Evolutionary conservation across 2,888 invertebrate genomes (phyloP).

Genomic region (Itoplectis maculator): DNA sequence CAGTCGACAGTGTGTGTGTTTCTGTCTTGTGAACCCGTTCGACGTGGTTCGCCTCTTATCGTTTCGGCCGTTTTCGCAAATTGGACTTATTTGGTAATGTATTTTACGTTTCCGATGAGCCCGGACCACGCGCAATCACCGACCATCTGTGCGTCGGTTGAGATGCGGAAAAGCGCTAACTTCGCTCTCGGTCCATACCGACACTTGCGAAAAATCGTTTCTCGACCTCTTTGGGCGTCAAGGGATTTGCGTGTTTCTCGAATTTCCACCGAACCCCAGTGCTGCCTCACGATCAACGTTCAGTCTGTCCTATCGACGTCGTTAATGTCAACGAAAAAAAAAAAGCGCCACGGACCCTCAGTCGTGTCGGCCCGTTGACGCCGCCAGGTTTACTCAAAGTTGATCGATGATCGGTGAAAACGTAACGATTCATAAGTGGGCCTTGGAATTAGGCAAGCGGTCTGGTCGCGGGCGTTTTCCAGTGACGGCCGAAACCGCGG

Average conservation of each 20-base stretch:
- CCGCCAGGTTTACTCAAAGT: constrained; percentile 58
- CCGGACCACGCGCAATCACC: constrained; percentile 57
- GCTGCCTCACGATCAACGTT: constrained; percentile 63
- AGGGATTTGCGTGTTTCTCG: constrained; percentile 63
- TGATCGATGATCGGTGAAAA: constrained; percentile 65
- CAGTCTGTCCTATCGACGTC: constrained; percentile 47
- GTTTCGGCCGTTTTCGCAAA: constrained; percentile 50
- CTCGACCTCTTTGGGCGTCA: constrained; percentile 62
- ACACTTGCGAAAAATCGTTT: constrained; percentile 55
- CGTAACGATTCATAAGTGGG: constrained; percentile 52
- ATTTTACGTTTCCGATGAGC: constrained; percentile 68
- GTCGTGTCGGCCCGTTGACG: constrained; percentile 13
- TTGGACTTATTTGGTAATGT: constrained; percentile 71
- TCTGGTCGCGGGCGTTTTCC: constrained; percentile 72
- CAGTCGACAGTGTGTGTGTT: background rate
- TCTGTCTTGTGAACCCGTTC: constrained; percentile 20
- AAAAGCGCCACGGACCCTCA: background rate
- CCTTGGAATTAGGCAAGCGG: constrained; percentile 51
- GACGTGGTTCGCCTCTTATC: constrained; percentile 50
- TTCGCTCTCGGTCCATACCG: background rate
- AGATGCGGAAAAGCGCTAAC: constrained; percentile 68
- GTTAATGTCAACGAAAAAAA: background rate
- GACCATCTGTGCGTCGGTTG: constrained; percentile 68
- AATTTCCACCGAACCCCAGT: constrained; percentile 68
- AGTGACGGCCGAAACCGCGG: constrained; percentile 70